Percentiles rank a stretch among this genome's conserved stretches.
These are phyloP conservation scores for Cyrtodaria siliqua DNA, from an alignment of 2,888 invertebrate species.

Conservation along the genomic window DNA sequence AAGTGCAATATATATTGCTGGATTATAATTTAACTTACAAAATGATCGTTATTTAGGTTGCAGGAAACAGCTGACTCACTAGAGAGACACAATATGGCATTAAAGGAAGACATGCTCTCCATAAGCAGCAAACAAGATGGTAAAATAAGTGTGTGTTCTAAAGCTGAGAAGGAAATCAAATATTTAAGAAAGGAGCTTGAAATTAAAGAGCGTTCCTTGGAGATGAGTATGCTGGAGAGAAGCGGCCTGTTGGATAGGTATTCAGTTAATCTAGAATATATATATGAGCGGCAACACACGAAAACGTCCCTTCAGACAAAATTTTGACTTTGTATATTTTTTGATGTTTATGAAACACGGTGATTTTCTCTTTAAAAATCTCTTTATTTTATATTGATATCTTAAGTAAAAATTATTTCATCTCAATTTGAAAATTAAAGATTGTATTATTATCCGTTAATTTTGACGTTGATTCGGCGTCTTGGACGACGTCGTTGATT, in stretches of 20 bases:
- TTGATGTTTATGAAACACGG: no score
- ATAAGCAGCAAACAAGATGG: conserved; percentile 28
- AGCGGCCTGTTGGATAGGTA: conserved; percentile 51
- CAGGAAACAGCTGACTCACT: conserved; percentile 30
- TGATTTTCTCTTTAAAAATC: no score
- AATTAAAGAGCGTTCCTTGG: conserved; percentile 45
- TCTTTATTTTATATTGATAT: no score
- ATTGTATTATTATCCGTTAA: no score
- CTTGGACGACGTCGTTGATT: no score
- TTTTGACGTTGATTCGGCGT: no score
- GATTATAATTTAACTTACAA: no score
- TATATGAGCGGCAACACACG: no score
- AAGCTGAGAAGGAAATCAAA: conserved; percentile 51
- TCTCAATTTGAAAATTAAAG: no score
- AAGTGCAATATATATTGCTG: no score
- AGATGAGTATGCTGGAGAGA: conserved; percentile 47
- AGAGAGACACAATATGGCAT: conserved; percentile 29
- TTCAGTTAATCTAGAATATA: background rate
- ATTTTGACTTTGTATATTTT: no score
- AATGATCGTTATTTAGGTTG: conserved; percentile 19
- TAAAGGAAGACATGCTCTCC: conserved; percentile 43
- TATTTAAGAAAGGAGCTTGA: conserved; percentile 50
- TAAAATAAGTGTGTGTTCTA: conserved; percentile 37
- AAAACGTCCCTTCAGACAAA: no score
- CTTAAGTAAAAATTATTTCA: background rate